A percentile compares a stretch with the other conserved stretches of the same genome.
Evolutionary conservation across 2,888 invertebrate genomes (phyloP).

Genomic region (Schizaphis graminum): DNA sequence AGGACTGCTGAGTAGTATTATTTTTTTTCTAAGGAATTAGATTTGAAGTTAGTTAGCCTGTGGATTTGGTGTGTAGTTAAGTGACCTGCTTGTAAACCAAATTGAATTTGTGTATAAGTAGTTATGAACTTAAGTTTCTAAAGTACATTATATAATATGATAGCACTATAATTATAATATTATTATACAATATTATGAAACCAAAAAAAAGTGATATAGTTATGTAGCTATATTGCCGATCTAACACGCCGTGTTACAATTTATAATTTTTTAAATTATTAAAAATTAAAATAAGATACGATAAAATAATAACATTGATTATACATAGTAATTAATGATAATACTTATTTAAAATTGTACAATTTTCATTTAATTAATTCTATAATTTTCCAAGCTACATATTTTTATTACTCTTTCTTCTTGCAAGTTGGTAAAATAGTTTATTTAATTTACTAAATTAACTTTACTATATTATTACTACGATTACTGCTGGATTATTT

Average conservation of each 20-base stretch:
- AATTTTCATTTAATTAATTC: background rate
- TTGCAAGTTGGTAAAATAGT: background rate
- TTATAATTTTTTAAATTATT: too few relatives aligned
- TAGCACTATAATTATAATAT: background rate
- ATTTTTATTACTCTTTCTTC: background rate
- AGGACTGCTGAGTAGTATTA: too few relatives aligned
- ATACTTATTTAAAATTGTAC: background rate
- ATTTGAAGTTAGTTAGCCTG: too few relatives aligned
- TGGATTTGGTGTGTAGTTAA: too few relatives aligned
- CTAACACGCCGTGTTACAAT: background rate
- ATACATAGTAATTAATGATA: too few relatives aligned
- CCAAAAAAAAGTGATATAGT: background rate
- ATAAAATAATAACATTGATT: too few relatives aligned
- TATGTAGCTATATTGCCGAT: background rate
- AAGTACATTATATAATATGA: background rate
- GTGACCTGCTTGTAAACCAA: too few relatives aligned
- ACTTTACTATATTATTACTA: background rate
- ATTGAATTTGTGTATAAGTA: too few relatives aligned
- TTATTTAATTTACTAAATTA: too few relatives aligned
- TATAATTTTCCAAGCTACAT: background rate
- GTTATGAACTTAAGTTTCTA: background rate
- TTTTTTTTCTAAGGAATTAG: too few relatives aligned
- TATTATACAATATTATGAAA: background rate
- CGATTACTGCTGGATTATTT: background rate
- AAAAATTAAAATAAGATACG: background rate